A percentile compares a stretch with the other conserved stretches of the same genome.
phyloP scores from a whole-genome alignment of 2,888 invertebrate genomes.

The Polylopha cassiicola region DNA sequence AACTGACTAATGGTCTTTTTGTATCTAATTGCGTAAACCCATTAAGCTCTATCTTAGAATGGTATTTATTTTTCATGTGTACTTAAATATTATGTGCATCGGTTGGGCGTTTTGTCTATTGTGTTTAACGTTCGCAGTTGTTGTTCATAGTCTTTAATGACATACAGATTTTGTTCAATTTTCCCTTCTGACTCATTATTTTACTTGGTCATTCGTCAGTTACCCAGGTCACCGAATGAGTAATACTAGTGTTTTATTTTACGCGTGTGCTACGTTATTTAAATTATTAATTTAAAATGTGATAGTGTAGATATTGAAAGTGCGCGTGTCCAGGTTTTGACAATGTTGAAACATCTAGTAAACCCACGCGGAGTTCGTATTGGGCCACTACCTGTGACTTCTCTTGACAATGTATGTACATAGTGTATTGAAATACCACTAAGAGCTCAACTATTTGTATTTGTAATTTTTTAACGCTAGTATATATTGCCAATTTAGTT shows the following conservation, averaged over 20 bases:
- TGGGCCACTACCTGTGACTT: slow-evolving; percentile 23
- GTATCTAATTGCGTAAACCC: slow-evolving; percentile 35
- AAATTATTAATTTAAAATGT: slow-evolving; percentile 30
- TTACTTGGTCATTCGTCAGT: slow-evolving; percentile 7
- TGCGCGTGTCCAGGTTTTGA: slow-evolving; percentile 38
- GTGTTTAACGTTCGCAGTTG: slow-evolving; percentile 51
- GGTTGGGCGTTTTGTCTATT: slow-evolving; percentile 36
- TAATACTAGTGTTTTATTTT: slow-evolving; percentile 22
- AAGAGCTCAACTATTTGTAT: no score
- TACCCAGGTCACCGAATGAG: slow-evolving; percentile 10
- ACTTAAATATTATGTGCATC: slow-evolving; percentile 28
- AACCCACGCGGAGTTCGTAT: slow-evolving; percentile 32
- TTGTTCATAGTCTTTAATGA: slow-evolving; percentile 50
- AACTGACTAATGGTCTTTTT: slow-evolving; percentile 34
- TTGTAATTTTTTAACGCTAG: no score
- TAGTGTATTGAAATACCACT: slow-evolving; percentile 2
- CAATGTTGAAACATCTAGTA: slow-evolving; percentile 51
- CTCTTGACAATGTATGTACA: slow-evolving; percentile 29
- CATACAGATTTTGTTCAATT: slow-evolving; percentile 51
- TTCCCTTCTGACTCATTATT: slow-evolving; percentile 64
- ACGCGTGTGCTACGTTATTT: slow-evolving; percentile 18
- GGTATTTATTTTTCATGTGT: slow-evolving; percentile 39
- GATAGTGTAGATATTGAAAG: slow-evolving; percentile 46
- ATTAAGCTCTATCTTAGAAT: slow-evolving; percentile 42
- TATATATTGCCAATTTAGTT: no score